Base-by-base conservation (phyloP, 1,140 invertebrate genomes). In the Sipha flava region DNA sequence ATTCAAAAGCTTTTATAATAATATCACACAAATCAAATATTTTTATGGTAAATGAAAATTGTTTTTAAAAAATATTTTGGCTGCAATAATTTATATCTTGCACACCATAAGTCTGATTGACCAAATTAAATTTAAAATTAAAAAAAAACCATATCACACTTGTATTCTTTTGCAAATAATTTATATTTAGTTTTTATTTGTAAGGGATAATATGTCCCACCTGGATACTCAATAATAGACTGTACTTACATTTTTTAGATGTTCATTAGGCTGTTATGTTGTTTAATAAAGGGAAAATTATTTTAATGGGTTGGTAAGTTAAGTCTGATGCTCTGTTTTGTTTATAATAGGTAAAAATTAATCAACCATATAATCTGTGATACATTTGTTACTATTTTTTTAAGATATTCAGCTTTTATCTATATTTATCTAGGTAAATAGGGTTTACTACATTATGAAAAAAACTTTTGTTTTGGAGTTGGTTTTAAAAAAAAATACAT, bases 341-440 rank as follows among this genome's bases (percentile, higher is more conserved):
- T 77, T 77, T 77, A 77, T 57, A 37, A 77, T 77, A 77, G 49
- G 73, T 77, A 77, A 77, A 77, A 77, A 57, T 77, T 77, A 77
- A 77, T 77, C 73, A 77, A 77, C 73, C 73, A 77, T 77, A 59
- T 77, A 77, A 77, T 77, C 73, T 77, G 73, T 77, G 73, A 77
- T 77, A 77, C 52, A 14, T 77, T 77, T 77, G 73, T 77, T 77
- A 77, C 73, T 77, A 77, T 77, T 77, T 77, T 77, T 77, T 77
- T 77, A 77, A 77, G 73, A 77, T 77, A 77, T 77, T 59, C 73
- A 77, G 73, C 73, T 77, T 77, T 57, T 77, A 77, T 77, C 73
- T 40, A 16, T 77, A 77, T 57, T 77, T 77, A 77, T 77, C 49
- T 77, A 77, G 73, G 52, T 77, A 57, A 77, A 77, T 77, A 77